These are phyloP conservation scores for Arvicanthis niloticus DNA, from an alignment of 2,113 vertebrate genomes.

Conservation along the genomic window DNA sequence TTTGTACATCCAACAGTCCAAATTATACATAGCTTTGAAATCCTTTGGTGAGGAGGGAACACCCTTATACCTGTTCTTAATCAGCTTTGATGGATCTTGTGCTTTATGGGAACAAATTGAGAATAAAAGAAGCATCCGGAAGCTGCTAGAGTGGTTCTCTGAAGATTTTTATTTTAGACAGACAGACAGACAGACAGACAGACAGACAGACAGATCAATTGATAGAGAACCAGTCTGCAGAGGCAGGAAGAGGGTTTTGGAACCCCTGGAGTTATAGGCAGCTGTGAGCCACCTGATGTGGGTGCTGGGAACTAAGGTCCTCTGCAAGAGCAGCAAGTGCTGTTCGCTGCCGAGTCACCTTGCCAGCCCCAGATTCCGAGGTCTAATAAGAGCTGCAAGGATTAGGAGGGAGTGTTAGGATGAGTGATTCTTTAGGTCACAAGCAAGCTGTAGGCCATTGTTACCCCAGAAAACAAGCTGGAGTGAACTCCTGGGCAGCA, in stretches of 20 bases:
- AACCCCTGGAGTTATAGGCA: background rate
- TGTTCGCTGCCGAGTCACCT: background rate
- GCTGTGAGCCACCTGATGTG: background rate
- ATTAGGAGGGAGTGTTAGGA: background rate
- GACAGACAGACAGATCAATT: background rate
- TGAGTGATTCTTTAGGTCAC: background rate
- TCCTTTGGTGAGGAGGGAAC: conserved; percentile 14
- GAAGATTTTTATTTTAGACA: background rate
- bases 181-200: background rate
- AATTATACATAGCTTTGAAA: conserved; percentile 36
- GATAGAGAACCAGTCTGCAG: background rate
- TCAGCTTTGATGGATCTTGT: background rate
- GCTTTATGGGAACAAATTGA: background rate
- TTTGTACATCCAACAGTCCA: background rate
- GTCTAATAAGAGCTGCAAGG: conserved; percentile 6
- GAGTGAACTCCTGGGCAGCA: background rate
- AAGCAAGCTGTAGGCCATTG: background rate
- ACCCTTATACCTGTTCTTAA: background rate
- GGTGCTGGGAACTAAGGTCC: background rate
- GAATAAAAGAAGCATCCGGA: background rate
- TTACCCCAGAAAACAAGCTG: background rate
- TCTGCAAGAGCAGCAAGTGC: background rate
- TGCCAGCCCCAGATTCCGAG: background rate
- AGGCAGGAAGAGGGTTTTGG: background rate
- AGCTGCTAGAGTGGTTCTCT: background rate